A percentile compares a stretch with the other conserved stretches of the same genome.
These are phyloP conservation scores for Drosophila neonasuta DNA, from an alignment of 2,888 invertebrate genomes.

Conservation along the genomic window DNA sequence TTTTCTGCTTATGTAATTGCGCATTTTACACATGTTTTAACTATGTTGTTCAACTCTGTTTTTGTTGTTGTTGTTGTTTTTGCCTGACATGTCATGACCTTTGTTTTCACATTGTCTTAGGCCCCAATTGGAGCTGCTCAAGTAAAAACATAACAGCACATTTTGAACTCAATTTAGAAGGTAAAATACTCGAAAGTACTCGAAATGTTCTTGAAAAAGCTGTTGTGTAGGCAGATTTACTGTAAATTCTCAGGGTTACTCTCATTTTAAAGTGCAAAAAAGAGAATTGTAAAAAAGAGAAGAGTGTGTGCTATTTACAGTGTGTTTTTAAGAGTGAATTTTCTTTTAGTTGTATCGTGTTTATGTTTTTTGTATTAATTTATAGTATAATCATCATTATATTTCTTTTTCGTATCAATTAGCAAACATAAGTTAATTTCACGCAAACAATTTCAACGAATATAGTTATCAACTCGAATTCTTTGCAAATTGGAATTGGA, in stretches of 20 bases:
- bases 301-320: background rate
- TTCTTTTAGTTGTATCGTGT: background rate
- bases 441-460: background rate
- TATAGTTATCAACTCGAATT: background rate
- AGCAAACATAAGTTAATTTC: background rate
- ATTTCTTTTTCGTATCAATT: background rate
- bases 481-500: background rate
- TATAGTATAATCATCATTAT: background rate
- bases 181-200: constrained; percentile 17
- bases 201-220: constrained; percentile 15
- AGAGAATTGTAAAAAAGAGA: background rate
- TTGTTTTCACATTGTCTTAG: constrained; percentile 24
- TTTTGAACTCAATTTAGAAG: constrained; percentile 1
- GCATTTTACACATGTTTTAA: constrained; percentile 25
- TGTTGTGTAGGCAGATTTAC: constrained; percentile 24
- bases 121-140: constrained; percentile 7
- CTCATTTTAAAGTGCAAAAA: background rate
- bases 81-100: constrained; percentile 18
- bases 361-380: background rate
- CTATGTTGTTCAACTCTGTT: constrained; percentile 7
- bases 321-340: background rate
- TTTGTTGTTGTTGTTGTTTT: background rate
- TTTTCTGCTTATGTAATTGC: constrained; percentile 18
- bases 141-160: constrained; percentile 2
- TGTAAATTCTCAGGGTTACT: constrained; percentile 12